A percentile compares a stretch with the other conserved stretches of the same genome.
phyloP scores from a whole-genome alignment of 1,140 invertebrate genomes.

The Diorhabda sublineata region DNA sequence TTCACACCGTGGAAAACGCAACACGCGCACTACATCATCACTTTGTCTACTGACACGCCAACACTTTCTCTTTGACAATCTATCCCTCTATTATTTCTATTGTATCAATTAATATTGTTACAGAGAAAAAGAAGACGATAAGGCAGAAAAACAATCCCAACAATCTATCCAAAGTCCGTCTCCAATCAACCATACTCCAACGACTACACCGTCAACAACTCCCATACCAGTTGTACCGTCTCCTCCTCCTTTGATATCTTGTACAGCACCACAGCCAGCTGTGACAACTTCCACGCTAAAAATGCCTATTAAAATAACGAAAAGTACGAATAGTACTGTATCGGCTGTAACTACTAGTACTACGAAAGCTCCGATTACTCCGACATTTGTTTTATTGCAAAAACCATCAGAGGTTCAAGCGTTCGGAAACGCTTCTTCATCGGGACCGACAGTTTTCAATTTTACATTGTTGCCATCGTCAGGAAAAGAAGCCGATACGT shows the following conservation, averaged over 20 bases:
- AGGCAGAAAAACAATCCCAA: constrained; percentile 6
- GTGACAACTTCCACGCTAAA: too few relatives aligned
- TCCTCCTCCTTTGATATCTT: background rate
- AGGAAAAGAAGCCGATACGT: background rate
- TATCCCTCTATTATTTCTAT: too few relatives aligned
- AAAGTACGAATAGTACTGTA: too few relatives aligned
- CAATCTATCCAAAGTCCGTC: background rate
- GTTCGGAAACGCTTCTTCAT: background rate
- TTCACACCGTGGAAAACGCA: too few relatives aligned
- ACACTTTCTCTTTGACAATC: too few relatives aligned
- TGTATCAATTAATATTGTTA: background rate
- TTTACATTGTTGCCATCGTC: constrained; percentile 21
- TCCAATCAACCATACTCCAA: background rate
- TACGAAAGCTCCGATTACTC: background rate
- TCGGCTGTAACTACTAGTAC: background rate
- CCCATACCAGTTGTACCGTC: background rate
- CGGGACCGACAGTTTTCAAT: constrained; percentile 28
- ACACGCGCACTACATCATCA: too few relatives aligned
- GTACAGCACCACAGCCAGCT: background rate
- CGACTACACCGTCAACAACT: background rate
- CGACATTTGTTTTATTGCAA: background rate
- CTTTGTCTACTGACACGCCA: too few relatives aligned
- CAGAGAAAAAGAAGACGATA: constrained; percentile 43
- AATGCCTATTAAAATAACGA: too few relatives aligned
- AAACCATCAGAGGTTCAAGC: background rate